phyloP scores from a whole-genome alignment of 1,140 invertebrate species.

The Babylonia areolata region DNA sequence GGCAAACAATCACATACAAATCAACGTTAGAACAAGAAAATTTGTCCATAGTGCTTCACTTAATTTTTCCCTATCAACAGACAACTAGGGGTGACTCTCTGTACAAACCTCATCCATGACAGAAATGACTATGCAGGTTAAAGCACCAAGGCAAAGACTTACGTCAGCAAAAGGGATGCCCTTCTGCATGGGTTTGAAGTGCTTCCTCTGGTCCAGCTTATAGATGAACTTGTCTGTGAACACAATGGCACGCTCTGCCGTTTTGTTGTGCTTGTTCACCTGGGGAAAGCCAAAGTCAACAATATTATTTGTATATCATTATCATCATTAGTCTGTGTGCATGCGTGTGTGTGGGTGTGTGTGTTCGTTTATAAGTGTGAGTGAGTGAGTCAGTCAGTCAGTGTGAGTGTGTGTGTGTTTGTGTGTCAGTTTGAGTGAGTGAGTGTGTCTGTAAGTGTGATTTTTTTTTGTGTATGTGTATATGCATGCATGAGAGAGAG shows the following conservation, averaged over 20 bases:
- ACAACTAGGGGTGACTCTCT: no score
- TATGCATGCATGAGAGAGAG: no score
- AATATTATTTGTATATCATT: no score
- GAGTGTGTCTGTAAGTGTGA: not conserved
- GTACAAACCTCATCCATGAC: no score
- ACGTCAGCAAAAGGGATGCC: slow-evolving; percentile 88
- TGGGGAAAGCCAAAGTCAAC: slow-evolving; percentile 50
- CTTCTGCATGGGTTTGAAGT: slow-evolving; percentile 91
- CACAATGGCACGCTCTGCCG: slow-evolving; percentile 90
- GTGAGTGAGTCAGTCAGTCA: not conserved
- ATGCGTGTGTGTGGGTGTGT: not conserved
- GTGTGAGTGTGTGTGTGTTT: not conserved
- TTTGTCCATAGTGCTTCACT: no score
- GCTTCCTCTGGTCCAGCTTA: slow-evolving; percentile 87
- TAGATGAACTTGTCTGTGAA: slow-evolving; percentile 92
- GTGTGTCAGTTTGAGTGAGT: not conserved
- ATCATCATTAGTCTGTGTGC: not conserved
- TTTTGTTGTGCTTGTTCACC: slow-evolving; percentile 88
- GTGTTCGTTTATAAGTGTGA: not conserved
- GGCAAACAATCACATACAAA: no score
- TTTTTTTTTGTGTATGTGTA: no score
- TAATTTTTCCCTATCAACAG: no score
- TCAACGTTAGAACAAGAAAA: no score
- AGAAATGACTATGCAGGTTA: no score
- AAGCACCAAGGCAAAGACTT: no score